Evolutionary conservation across 2,888 invertebrate genomes (phyloP).

Genomic region (Chloromyia formosa): DNA sequence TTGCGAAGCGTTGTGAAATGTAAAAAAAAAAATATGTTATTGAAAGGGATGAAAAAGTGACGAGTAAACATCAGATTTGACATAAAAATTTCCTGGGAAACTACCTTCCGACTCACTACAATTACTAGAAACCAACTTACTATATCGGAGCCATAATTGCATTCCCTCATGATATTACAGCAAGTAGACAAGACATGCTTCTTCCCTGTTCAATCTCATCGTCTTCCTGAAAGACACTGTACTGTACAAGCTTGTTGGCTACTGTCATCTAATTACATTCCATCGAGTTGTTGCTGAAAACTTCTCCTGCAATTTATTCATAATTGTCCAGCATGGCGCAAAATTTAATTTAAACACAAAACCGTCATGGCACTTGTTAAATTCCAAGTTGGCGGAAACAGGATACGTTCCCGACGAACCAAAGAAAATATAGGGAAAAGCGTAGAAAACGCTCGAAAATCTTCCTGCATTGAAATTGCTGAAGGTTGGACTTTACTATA

Average conservation of each 20-base stretch:
- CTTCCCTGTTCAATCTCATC: too few relatives aligned
- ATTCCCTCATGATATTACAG: too few relatives aligned
- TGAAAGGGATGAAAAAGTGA: too few relatives aligned
- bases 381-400: neutral
- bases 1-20: too few relatives aligned
- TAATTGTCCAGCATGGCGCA: constrained; percentile 35
- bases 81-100: too few relatives aligned
- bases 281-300: constrained; percentile 3
- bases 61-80: too few relatives aligned
- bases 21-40: too few relatives aligned
- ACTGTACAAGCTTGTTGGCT: neutral
- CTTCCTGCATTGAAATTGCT: neutral
- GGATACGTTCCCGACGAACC: neutral
- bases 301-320: constrained; percentile 30
- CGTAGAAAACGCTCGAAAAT: too few relatives aligned
- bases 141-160: too few relatives aligned
- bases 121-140: too few relatives aligned
- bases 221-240: neutral
- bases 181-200: too few relatives aligned
- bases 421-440: neutral
- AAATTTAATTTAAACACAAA: constrained; percentile 36
- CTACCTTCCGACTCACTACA: too few relatives aligned
- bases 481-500: neutral
- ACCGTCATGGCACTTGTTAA: neutral
- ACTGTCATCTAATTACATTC: constrained; percentile 34